These are phyloP conservation scores for Mesopsocus fuscifrons DNA, from an alignment of 2,888 invertebrate species.

Conservation along the genomic window DNA sequence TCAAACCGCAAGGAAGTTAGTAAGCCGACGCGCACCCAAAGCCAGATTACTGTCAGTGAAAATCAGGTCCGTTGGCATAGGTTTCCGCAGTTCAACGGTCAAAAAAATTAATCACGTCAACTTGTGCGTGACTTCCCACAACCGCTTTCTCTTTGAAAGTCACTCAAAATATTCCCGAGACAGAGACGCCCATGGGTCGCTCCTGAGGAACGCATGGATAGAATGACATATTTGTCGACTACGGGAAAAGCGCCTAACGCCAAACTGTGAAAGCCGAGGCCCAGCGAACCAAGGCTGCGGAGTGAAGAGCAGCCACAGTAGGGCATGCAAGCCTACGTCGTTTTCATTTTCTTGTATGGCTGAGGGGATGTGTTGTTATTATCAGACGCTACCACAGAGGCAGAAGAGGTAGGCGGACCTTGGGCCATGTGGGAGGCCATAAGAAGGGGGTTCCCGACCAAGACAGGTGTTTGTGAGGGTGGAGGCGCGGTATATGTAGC, in stretches of 20 bases:
- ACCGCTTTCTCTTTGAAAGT: background rate
- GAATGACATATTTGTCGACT: too few species aligned
- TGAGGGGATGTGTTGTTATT: conserved; percentile 42
- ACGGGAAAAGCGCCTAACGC: background rate
- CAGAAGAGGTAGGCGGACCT: conserved; percentile 31
- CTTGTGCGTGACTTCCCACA: too few species aligned
- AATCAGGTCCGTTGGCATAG: too few species aligned
- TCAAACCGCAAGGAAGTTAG: background rate
- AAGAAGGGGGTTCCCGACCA: conserved; percentile 5
- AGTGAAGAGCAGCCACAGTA: background rate
- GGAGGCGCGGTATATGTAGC: conserved; percentile 12
- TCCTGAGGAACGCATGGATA: too few species aligned
- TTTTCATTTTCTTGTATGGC: conserved; percentile 83
- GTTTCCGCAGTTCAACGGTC: too few species aligned
- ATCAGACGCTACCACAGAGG: conserved; percentile 24
- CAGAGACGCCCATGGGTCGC: background rate
- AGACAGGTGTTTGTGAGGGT: conserved; percentile 11
- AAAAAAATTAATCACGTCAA: too few species aligned
- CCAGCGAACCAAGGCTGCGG: background rate
- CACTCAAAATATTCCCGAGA: background rate
- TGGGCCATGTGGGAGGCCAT: background rate
- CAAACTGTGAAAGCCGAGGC: background rate
- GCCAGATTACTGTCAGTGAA: background rate
- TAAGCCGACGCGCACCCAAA: background rate
- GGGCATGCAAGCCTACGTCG: conserved; percentile 35